Evolutionary conservation across 2,797 vertebrate species (phyloP).

Genomic region (Pipistrellus pipistrellus): DNA sequence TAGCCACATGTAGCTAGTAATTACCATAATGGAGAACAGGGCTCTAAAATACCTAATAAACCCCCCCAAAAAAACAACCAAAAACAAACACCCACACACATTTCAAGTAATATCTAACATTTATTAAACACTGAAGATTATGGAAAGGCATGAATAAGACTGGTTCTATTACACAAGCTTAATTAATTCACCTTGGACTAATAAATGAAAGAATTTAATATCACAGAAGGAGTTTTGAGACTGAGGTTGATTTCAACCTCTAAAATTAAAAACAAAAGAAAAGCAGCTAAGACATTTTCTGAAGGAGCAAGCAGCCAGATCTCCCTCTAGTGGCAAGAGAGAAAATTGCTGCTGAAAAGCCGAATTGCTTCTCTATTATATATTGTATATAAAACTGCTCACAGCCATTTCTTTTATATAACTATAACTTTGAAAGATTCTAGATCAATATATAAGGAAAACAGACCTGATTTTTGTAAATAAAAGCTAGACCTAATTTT

Average conservation of each 20-base stretch:
- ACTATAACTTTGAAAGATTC: slow-evolving; percentile 61
- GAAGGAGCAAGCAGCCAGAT: slow-evolving; percentile 25
- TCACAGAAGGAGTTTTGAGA: slow-evolving; percentile 69
- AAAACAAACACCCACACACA: neutral
- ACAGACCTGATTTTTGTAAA: slow-evolving; percentile 39
- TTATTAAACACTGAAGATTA: slow-evolving; percentile 82
- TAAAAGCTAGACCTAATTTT: slow-evolving; percentile 55
- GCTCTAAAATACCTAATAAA: neutral
- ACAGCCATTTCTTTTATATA: slow-evolving; percentile 66
- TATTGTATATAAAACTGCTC: slow-evolving; percentile 57
- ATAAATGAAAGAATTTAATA: slow-evolving; percentile 75
- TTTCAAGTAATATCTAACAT: slow-evolving; percentile 76
- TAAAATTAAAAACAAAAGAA: slow-evolving; percentile 63
- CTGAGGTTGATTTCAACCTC: slow-evolving; percentile 38
- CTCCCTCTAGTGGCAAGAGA: slow-evolving; percentile 83
- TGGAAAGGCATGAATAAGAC: slow-evolving; percentile 72
- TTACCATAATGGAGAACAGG: neutral
- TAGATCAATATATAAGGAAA: slow-evolving; percentile 61
- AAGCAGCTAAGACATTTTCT: slow-evolving; percentile 58
- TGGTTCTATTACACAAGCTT: slow-evolving; percentile 70
- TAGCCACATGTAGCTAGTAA: neutral
- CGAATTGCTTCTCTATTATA: slow-evolving; percentile 39
- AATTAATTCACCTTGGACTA: slow-evolving; percentile 73
- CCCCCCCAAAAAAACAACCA: neutral
- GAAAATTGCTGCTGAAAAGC: slow-evolving; percentile 54